phyloP scores from a whole-genome alignment of 1,140 invertebrate genomes.

The Danaus melanippus region DNA sequence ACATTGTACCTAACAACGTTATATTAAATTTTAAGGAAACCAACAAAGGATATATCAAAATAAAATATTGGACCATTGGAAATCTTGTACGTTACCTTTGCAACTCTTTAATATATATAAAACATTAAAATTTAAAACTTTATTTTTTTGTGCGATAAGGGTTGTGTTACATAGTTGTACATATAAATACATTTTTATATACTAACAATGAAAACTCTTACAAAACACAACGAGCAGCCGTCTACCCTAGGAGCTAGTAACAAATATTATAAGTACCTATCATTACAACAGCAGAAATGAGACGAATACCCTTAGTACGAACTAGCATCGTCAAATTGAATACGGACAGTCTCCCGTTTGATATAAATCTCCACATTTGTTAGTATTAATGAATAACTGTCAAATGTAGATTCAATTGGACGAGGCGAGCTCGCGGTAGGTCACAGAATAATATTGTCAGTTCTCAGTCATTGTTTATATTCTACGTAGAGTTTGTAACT shows the following conservation, averaged over 20 bases:
- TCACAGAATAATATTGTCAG: slow-evolving; percentile 54
- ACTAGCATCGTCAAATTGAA: too few relatives aligned
- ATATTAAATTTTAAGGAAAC: too few relatives aligned
- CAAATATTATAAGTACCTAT: slow-evolving; percentile 25
- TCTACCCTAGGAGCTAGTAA: slow-evolving; percentile 27
- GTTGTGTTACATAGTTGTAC: slow-evolving; percentile 8
- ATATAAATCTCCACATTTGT: too few relatives aligned
- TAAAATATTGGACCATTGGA: slow-evolving; percentile 9
- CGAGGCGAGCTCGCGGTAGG: too few relatives aligned
- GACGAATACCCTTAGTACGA: slow-evolving; percentile 17
- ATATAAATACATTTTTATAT: slow-evolving; percentile 43
- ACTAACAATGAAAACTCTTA: slow-evolving; percentile 53
- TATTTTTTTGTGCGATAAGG: slow-evolving; percentile 19
- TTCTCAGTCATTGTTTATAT: slow-evolving; percentile 54
- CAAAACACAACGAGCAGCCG: slow-evolving; percentile 36
- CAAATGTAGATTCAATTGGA: too few relatives aligned
- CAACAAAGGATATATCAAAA: slow-evolving; percentile 2
- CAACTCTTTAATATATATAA: neutral
- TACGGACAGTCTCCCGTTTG: too few relatives aligned
- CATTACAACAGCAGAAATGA: slow-evolving; percentile 37
- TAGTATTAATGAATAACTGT: too few relatives aligned
- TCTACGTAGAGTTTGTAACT: slow-evolving; percentile 30
- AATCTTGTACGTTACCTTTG: slow-evolving; percentile 5
- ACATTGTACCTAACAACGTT: slow-evolving; percentile 1
- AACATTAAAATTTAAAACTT: slow-evolving; percentile 7